Percentiles rank a stretch among this genome's conserved stretches.
Conservation (phyloP, 2,888 invertebrate genomes). For the Lamellibrachia columna region DNA sequence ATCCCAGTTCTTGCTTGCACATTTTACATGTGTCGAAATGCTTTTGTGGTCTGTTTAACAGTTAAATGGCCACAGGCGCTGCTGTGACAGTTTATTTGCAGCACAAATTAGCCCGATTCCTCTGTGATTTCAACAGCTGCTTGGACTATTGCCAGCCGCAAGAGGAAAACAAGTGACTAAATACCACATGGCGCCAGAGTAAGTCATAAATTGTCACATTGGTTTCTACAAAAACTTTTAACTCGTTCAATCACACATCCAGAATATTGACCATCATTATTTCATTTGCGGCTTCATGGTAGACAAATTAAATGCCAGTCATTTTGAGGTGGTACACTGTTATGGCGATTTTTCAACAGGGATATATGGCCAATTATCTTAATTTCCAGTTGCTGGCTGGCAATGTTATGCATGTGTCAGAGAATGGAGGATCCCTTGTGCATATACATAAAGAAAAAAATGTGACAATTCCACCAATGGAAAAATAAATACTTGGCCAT, state of each 20-base stretch:
- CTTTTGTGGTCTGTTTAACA: not conserved
- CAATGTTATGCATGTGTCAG: no score
- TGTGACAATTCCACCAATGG: not conserved
- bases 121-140: not conserved
- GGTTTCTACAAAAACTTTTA: not conserved
- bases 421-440: no score
- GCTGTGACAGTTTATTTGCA: not conserved
- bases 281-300: no score
- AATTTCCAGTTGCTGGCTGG: no score
- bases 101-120: not conserved
- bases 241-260: no score
- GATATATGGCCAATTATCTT: no score
- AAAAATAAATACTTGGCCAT: not conserved
- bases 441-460: not conserved
- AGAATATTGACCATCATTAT: no score
- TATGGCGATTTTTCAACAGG: no score
- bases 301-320: no score
- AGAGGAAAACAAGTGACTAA: not conserved
- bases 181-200: not conserved
- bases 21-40: not conserved
- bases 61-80: not conserved
- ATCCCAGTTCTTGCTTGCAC: not conserved
- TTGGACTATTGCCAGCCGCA: not conserved
- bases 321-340: no score
- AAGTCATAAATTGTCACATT: not conserved